Conservation (phyloP, 2,113 vertebrate species). For the Chionodraco myersi region DNA sequence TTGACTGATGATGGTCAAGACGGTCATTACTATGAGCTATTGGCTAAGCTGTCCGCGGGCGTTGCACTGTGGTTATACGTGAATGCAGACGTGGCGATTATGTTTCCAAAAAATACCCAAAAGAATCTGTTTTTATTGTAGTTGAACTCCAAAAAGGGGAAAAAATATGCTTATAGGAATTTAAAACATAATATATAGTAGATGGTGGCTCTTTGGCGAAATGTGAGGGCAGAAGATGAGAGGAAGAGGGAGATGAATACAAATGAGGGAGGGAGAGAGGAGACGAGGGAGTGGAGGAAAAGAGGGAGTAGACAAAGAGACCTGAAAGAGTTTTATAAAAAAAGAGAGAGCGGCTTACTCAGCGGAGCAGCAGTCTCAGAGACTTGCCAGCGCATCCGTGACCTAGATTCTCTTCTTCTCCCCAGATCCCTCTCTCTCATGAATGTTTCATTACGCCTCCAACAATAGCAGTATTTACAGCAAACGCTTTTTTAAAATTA, state of each 20-base stretch:
- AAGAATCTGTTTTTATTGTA: neutral
- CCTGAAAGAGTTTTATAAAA: conserved; percentile 39
- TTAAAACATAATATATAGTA: conserved; percentile 23
- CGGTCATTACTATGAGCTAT: conserved; percentile 58
- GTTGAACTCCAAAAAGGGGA: neutral
- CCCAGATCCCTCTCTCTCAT: conserved; percentile 78
- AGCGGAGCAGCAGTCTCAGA: conserved; percentile 69
- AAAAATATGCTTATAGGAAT: neutral
- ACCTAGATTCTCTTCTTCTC: conserved; percentile 82
- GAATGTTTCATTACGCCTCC: conserved; percentile 85
- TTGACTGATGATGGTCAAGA: conserved; percentile 71
- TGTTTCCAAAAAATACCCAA: neutral
- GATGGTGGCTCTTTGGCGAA: conserved; percentile 25
- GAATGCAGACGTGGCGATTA: neutral
- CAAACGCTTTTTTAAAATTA: conserved; percentile 76
- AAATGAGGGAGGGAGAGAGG: conserved; percentile 45
- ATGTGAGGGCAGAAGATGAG: conserved; percentile 54
- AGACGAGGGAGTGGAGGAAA: neutral
- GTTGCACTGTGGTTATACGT: neutral
- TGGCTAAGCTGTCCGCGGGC: conserved; percentile 30
- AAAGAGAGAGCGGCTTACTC: conserved; percentile 54
- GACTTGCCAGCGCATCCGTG: conserved; percentile 77
- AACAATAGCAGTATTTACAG: conserved; percentile 82
- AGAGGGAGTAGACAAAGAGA: conserved; percentile 56
- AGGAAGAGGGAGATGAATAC: conserved; percentile 60